A percentile compares a stretch with the other conserved stretches of the same genome.
phyloP scores from a whole-genome alignment of 2,113 vertebrate species.

The Dascyllus trimaculatus region DNA sequence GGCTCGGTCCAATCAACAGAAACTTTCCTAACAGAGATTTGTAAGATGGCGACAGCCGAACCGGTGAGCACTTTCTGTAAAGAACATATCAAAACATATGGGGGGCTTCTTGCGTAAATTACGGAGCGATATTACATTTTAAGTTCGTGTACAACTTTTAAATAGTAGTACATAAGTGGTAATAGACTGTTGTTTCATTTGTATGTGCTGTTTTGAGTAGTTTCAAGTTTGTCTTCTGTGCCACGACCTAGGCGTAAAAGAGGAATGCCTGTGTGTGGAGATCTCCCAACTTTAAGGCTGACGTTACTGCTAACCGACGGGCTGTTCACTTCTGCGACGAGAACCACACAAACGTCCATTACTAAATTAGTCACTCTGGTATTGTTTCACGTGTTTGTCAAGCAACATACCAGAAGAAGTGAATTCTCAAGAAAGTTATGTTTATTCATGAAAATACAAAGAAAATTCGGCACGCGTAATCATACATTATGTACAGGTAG shows the following conservation, averaged over 20 bases:
- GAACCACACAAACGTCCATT: background rate
- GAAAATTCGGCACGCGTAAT: background rate
- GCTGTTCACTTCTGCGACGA: slow-evolving; percentile 3
- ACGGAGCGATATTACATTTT: background rate
- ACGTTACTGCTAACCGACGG: slow-evolving; percentile 50
- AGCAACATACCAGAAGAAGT: rapidly evolving
- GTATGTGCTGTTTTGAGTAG: slow-evolving; percentile 27
- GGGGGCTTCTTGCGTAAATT: background rate
- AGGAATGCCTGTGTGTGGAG: slow-evolving; percentile 44
- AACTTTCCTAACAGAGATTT: slow-evolving; percentile 86
- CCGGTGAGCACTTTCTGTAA: slow-evolving; percentile 90
- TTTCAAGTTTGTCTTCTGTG: slow-evolving; percentile 45
- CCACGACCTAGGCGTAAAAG: slow-evolving; percentile 55
- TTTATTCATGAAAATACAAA: too few species aligned
- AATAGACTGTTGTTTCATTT: background rate
- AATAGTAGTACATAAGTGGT: rapidly evolving
- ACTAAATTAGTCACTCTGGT: background rate
- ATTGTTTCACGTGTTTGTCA: background rate
- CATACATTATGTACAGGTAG: background rate
- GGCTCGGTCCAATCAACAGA: slow-evolving; percentile 65
- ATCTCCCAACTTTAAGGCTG: slow-evolving; percentile 69
- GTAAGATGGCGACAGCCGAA: slow-evolving; percentile 98
- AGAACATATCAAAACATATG: slow-evolving; percentile 51
- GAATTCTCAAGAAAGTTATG: rapidly evolving
- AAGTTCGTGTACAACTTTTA: background rate